Evolutionary conservation across 2,797 vertebrate genomes (phyloP), one percentile per base, ranked within the genome.

Genomic region (Lophotriccus pileatus): DNA sequence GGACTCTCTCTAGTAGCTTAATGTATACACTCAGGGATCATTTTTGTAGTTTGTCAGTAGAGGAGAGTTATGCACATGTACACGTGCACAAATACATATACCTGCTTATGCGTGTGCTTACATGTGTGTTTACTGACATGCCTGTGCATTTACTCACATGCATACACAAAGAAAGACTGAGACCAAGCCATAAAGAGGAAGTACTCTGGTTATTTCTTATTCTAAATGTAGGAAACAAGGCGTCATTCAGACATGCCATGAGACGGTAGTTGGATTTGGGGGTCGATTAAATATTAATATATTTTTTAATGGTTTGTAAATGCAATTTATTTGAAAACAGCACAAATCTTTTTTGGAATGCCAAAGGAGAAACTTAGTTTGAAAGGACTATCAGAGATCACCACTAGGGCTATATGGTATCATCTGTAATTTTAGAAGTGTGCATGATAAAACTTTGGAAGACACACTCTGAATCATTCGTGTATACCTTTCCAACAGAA

Each of bases 81-180:
- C 12, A 8, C 4, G 5, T 7, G 25, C 28, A 73, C 20, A 77
- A 27, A n/a, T 37, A 12, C 27, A 41, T 50, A 32, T 50, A 19
- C 34, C 16, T 41, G 1, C 2, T 1, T 24, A 4, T 6, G 20
- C 3, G 0, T 55, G 39, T 50, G 20, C 5, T 37, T 22, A 12
- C 6, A 3, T 17, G 4, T 2, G 7, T 6, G 22, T 77, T 59
- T 55, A 37, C 36, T 78, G 6, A 19, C 18, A 55, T 32, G n/a
- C 27, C 5, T 74, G 34, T 46, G n/a, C n/a, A 43, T 81, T 84
- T 88, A 34, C 14, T 73, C 8, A 41, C 16, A 8, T 36, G 46
- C 6, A 14, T 11, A 28, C 16, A 20, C 27, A 72, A 30, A 44
- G 32, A 10, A 44, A 28, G 28, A 68, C 16, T 52, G 58, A 76